Evolutionary conservation across 2,113 vertebrate species (phyloP), one percentile per base, ranked within the genome.

Genomic region (Poecilia latipinna): DNA sequence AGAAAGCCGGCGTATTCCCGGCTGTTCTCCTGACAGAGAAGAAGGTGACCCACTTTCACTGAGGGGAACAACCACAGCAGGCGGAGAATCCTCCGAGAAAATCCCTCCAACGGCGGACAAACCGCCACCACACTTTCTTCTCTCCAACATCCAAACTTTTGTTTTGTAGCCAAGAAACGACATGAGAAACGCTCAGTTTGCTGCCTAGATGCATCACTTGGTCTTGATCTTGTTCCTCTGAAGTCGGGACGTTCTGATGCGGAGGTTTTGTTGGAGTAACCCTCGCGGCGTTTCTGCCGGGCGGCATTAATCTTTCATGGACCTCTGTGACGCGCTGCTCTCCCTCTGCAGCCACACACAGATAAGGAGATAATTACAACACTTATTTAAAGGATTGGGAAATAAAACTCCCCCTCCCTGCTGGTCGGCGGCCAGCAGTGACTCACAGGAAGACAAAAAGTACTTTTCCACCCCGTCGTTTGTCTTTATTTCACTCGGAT

Each of bases 21-120:
- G 82, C 77, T 68, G 72, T 87, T 72, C 84, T 88, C 83, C 73
- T 83, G 81, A 84, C 72, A 82, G 72, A 66, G 91, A 77, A 81
- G 80, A 90, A 92, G 84, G 87, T 93, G 91, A 93, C 94, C 94
- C 87, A 93, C 92, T 94, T 94, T 89, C 72, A 82, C 87, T 63
- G 26, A 80, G 83, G 84, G 89, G 87, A 86, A 88, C 67, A 79
- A 88, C 78, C 89, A 82, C 60, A 33, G 65, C 75, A 69, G 28
- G 77, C 69, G 28, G 51, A 54, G 77, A 72, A 71, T 80, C 63
- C 26, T 54, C 63, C 0, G 72, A 83, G 89, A 91, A 86, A 89
- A 88, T 90, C 85, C 89, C 88, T 86, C 67, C 35, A 80, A 69
- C 26, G 10, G 74, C 82, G 80, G 80, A 80, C 81, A 75, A 66